These are phyloP conservation scores for Argyrosomus japonicus DNA, from an alignment of 2,113 vertebrate species.

Conservation along the genomic window DNA sequence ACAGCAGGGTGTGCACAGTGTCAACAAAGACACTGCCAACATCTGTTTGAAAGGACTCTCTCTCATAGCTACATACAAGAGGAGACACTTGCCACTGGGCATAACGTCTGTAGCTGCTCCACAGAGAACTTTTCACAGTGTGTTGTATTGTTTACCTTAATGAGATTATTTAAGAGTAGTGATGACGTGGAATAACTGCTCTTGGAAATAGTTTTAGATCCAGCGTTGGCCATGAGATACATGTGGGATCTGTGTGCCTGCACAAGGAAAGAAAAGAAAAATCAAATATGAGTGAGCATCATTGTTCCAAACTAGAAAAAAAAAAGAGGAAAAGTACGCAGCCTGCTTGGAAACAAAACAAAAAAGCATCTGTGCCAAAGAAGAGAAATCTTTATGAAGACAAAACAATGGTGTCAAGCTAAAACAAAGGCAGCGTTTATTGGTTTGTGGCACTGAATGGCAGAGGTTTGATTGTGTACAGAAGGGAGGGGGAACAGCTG, in stretches of 20 bases:
- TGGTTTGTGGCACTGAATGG: slow-evolving; percentile 73
- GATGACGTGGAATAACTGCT: not conserved
- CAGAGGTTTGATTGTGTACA: slow-evolving; percentile 75
- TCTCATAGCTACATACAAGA: not conserved
- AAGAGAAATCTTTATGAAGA: slow-evolving; percentile 73
- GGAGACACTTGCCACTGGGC: slow-evolving; percentile 2
- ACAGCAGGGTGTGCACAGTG: slow-evolving; percentile 47
- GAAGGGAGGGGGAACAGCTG: slow-evolving; percentile 73
- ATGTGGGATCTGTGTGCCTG: slow-evolving; percentile 19
- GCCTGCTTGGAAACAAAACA: slow-evolving; percentile 49
- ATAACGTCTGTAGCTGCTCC: not conserved
- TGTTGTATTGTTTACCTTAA: not conserved
- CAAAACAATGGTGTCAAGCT: slow-evolving; percentile 77
- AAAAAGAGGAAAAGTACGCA: slow-evolving; percentile 32
- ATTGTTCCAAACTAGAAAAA: slow-evolving; percentile 49
- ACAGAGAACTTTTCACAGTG: not conserved
- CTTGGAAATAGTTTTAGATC: slow-evolving; percentile 10
- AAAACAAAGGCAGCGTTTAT: slow-evolving; percentile 82
- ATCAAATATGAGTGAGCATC: slow-evolving; percentile 35
- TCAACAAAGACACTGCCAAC: slow-evolving; percentile 48
- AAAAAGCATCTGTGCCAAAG: slow-evolving; percentile 67
- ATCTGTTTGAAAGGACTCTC: slow-evolving; percentile 40
- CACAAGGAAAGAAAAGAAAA: slow-evolving; percentile 4
- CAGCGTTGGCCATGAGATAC: not conserved
- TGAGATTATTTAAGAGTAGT: slow-evolving; percentile 9